phyloP scores from a whole-genome alignment of 2,888 invertebrate genomes.

The Hecatera dysodea region DNA sequence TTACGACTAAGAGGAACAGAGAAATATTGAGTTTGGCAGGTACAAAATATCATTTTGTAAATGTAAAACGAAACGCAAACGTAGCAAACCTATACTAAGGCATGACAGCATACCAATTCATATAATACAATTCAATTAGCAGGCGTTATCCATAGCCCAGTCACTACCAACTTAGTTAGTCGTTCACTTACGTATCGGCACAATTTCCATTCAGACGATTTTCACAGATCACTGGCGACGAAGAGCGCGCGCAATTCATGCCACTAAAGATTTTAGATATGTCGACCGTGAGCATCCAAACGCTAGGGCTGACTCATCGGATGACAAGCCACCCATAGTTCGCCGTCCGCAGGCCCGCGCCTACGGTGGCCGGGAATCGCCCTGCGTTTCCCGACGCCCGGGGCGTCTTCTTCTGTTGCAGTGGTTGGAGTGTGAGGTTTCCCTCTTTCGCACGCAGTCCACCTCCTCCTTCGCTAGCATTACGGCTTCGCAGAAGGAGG shows the following conservation, averaged over 20 bases:
- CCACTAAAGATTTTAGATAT: slow-evolving; percentile 12
- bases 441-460: too few species aligned
- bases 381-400: too few species aligned
- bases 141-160: slow-evolving; percentile 15
- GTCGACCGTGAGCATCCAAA: not conserved
- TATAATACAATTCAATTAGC: not conserved
- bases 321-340: too few species aligned
- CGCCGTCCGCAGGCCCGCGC: not conserved
- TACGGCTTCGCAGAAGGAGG: too few species aligned
- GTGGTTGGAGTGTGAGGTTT: too few species aligned
- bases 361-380: not conserved
- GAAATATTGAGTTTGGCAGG: not conserved
- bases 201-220: slow-evolving; percentile 71
- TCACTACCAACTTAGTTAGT: slow-evolving; percentile 45
- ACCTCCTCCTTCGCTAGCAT: too few species aligned
- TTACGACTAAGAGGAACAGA: not conserved
- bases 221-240: slow-evolving; percentile 68
- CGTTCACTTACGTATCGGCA: slow-evolving; percentile 53
- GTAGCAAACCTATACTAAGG: not conserved
- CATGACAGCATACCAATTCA: not conserved
- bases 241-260: slow-evolving; percentile 63
- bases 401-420: too few species aligned
- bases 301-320: too few species aligned
- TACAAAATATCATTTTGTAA: not conserved
- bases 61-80: not conserved